These are phyloP conservation scores for Muntiacus reevesi DNA, from an alignment of 2,113 vertebrate species.

Conservation along the genomic window DNA sequence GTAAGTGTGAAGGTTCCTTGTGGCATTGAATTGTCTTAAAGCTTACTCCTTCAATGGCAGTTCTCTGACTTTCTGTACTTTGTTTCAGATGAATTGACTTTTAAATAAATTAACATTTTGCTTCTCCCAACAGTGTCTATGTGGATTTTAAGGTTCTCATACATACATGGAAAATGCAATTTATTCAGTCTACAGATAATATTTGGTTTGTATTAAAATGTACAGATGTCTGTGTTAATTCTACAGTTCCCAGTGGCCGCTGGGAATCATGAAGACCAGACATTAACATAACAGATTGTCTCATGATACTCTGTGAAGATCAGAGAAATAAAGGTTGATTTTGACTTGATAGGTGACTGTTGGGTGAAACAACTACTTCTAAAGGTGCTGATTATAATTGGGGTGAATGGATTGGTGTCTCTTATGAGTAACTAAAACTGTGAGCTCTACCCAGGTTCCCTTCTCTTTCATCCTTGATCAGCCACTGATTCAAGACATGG, in stretches of 20 bases:
- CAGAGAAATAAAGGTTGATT: neutral
- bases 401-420: neutral
- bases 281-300: neutral
- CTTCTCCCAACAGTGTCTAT: neutral
- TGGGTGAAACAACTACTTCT: neutral
- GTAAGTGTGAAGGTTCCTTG: neutral
- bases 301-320: neutral
- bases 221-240: neutral
- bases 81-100: neutral
- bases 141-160: neutral
- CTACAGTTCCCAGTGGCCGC: neutral
- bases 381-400: neutral
- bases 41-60: fast-evolving
- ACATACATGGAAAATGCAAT: neutral
- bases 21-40: neutral
- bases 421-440: neutral
- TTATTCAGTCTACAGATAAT: neutral
- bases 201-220: neutral
- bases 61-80: neutral
- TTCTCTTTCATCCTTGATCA: neutral
- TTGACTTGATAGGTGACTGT: neutral
- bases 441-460: neutral
- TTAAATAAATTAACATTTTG: neutral
- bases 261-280: neutral
- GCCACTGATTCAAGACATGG: neutral